These are phyloP conservation scores for Musca vetustissima DNA, from an alignment of 1,140 invertebrate genomes.

Conservation along the genomic window DNA sequence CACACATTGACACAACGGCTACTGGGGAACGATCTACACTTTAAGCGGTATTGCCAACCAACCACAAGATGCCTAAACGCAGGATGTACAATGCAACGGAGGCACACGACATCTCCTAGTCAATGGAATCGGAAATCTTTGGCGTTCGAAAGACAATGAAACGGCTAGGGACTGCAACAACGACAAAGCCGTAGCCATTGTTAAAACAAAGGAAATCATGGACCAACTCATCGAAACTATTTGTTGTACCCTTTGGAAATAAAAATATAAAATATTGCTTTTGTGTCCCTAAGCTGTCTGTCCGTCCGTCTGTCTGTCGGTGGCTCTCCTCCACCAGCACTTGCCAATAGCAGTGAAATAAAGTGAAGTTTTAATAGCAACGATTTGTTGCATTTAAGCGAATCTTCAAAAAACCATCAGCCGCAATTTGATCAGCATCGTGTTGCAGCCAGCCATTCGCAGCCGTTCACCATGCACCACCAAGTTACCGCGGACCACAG, in stretches of 20 bases:
- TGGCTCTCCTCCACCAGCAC: neutral
- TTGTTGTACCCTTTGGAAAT: slow-evolving; percentile 13
- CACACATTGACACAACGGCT: neutral
- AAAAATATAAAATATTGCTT: slow-evolving; percentile 20
- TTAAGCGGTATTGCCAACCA: too few species aligned
- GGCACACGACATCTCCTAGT: slow-evolving; percentile 41
- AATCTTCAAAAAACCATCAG: slow-evolving; percentile 21
- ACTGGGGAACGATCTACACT: too few species aligned
- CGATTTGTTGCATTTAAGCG: slow-evolving; percentile 20
- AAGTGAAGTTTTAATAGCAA: slow-evolving; percentile 24
- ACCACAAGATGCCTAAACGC: too few species aligned
- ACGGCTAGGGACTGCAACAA: neutral
- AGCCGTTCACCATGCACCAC: too few species aligned
- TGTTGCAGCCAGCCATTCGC: too few species aligned
- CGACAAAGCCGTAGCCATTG: too few species aligned
- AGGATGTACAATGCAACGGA: too few species aligned
- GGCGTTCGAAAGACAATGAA: neutral
- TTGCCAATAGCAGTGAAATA: too few species aligned
- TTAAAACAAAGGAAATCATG: too few species aligned
- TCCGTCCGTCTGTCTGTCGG: too few species aligned
- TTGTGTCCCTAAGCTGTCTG: slow-evolving; percentile 7
- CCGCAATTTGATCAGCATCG: slow-evolving; percentile 7
- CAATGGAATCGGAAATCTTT: neutral
- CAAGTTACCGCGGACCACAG: too few species aligned
- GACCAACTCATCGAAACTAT: neutral